Base-by-base conservation (phyloP, 2,888 invertebrate species). In the Drosophila tripunctata region DNA sequence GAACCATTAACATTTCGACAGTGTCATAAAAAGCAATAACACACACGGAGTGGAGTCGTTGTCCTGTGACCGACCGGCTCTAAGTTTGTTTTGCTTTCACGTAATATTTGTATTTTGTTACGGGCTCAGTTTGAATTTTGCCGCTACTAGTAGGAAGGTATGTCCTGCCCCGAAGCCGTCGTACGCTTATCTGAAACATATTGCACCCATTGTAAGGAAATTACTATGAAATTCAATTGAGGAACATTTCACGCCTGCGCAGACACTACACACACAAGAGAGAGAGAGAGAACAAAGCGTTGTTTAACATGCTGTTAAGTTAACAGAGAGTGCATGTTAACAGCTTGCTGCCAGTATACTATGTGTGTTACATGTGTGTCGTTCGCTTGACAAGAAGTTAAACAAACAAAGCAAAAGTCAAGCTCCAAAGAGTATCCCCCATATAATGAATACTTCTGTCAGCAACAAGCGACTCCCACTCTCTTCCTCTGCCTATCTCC, bases 331-430 rank as follows among this genome's bases (percentile, higher is more conserved):
- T 24, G 14, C 19, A 12, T 27, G 47, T 30, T 48, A 30, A 33
- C 27, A 27, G 27, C 10, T 8, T 10, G 3, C 27, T 27, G 27
- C 10, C 4, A 27, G 5, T n/a, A n/a, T n/a, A n/a, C n/a, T n/a
- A n/a, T n/a, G n/a, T n/a, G n/a, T n/a, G n/a, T n/a, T n/a, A n/a
- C n/a, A n/a, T n/a, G n/a, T n/a, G n/a, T n/a, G n/a, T n/a, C n/a
- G 27, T 10, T 27, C 24, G 24, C 24, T 78, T 82, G 84, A 67
- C 82, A 77, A 70, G 58, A 75, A 82, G 75, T 85, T 79, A 69
- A 82, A 57, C 65, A 82, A 82, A 82, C 81, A 84, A 71, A 78
- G 73, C 85, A 82, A 82, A 85, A 85, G 81, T 82, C 81, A 82
- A 79, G 75, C 72, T 68, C 5, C 52, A 22, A 22, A n/a, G 30